Evolutionary conservation across 2,888 invertebrate genomes (phyloP), one percentile per base, ranked within the genome.

Genomic region (Sphinx pinastri): DNA sequence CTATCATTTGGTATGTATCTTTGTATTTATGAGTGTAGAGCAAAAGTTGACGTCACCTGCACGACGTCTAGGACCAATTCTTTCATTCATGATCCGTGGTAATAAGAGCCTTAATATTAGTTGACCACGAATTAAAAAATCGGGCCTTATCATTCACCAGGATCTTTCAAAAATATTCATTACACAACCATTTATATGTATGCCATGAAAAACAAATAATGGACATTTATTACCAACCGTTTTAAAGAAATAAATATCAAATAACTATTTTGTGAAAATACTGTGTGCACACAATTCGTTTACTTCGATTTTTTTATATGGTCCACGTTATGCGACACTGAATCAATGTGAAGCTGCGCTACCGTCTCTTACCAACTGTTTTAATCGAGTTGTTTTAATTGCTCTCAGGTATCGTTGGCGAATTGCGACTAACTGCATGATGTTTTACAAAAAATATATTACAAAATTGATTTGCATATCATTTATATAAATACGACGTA

Each of bases 371-470:
- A 49, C 13, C 13, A 47, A 49, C 63, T 63, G 51, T 14, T 14
- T 57, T 38, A 45, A 13, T 45, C 31, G 51, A 71, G 67, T 63
- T 55, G 63, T 69, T 71, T 71, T 71, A 71, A 71, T 71, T 71
- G 55, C 71, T 69, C 51, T 71, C 69, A 68, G 49, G 69, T 70
- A 71, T 63, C 67, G 71, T 49, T 67, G 58, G 67, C 45, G 14
- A 67, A 59, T 55, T 11, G 55, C 66, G 38, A 54, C 63, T 63
- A 69, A 54, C 69, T 52, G 51, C 55, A 45, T 47, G 57, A 45
- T 52, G 51, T 59, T 59, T 69, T 60, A 69, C 49, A 63, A 63
- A 63, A 63, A 63, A 19, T 49, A 63, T 49, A 63, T 49, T 19
- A 63, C 19, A 10, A 19, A 11, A 55, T 11, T 19, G 19, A 4